These are phyloP conservation scores for Drosophila ficusphila DNA, from an alignment of 1,140 invertebrate species.

Conservation along the genomic window DNA sequence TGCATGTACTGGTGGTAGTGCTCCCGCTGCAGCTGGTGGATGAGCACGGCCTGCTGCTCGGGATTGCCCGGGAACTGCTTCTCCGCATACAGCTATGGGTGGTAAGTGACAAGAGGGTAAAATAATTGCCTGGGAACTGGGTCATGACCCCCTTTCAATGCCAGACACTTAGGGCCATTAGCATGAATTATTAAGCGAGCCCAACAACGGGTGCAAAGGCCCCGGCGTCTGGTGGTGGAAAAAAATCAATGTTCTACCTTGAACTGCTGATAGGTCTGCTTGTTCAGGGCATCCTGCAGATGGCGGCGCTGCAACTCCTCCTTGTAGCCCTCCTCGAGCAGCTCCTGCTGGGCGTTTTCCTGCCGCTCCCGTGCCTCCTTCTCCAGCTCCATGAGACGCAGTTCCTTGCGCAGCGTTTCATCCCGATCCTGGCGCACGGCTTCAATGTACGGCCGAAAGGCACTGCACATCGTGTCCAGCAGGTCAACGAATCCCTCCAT, in stretches of 20 bases:
- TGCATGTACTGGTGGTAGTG: constrained; percentile 99
- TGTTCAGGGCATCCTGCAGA: constrained; percentile 98
- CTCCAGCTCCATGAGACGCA: constrained; percentile 84
- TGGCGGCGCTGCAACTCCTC: constrained; percentile 90
- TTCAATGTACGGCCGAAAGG: constrained; percentile 96
- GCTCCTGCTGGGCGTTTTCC: constrained; percentile 85
- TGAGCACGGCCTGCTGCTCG: constrained; percentile 96
- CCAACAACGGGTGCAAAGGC: constrained; percentile 84
- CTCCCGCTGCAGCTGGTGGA: constrained; percentile 97
- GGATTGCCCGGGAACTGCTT: constrained; percentile 96
- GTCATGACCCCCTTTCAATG: constrained; percentile 53
- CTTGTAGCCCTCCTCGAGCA: constrained; percentile 86
- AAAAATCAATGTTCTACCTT: constrained; percentile 84
- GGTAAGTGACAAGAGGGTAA: neutral
- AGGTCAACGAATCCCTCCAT: constrained; percentile 96
- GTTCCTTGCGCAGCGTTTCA: constrained; percentile 86
- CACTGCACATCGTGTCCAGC: constrained; percentile 92
- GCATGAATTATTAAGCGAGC: constrained; percentile 91
- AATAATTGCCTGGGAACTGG: constrained; percentile 28
- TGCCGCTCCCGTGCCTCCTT: constrained; percentile 84
- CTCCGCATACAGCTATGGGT: constrained; percentile 90
- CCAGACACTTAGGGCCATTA: constrained; percentile 8
- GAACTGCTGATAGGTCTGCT: constrained; percentile 98
- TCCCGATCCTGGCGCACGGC: constrained; percentile 94
- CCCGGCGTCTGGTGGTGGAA: neutral